A percentile compares a stretch with the other conserved stretches of the same genome.
phyloP scores from a whole-genome alignment of 2,113 vertebrate genomes.

The Eonycteris spelaea region DNA sequence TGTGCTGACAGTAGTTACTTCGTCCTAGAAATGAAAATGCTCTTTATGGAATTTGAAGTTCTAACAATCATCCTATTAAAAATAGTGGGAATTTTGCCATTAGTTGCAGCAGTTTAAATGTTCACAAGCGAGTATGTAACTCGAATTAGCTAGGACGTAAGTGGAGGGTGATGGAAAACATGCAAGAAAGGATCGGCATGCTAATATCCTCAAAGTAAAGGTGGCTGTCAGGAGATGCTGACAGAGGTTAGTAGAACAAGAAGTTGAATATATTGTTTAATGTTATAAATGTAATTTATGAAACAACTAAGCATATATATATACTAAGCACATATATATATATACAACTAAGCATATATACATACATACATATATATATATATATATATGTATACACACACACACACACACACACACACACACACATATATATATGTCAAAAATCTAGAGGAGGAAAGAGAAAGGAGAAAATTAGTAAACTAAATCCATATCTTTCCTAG shows the following conservation, averaged over 20 bases:
- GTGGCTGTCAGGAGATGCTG: background rate
- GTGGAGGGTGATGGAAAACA: background rate
- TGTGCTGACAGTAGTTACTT: background rate
- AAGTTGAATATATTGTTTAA: background rate
- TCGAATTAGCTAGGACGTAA: background rate
- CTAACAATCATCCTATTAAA: background rate
- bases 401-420: too few relatives aligned
- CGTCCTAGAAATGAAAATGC: background rate
- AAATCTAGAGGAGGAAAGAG: background rate
- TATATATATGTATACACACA: background rate
- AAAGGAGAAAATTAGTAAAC: background rate
- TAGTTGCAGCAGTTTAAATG: background rate
- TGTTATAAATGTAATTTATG: background rate
- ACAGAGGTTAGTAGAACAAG: background rate
- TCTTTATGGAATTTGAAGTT: slow-evolving; percentile 25
- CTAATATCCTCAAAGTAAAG: background rate
- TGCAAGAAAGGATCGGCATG: background rate
- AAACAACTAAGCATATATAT: background rate
- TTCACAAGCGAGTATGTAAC: background rate
- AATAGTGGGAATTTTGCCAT: background rate
- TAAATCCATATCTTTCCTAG: background rate
- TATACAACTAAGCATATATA: too few relatives aligned
- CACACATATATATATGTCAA: background rate
- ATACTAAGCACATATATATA: background rate
- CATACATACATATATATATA: background rate